Conservation (phyloP, 2,797 vertebrate genomes). For the Melanogrammus aeglefinus region DNA sequence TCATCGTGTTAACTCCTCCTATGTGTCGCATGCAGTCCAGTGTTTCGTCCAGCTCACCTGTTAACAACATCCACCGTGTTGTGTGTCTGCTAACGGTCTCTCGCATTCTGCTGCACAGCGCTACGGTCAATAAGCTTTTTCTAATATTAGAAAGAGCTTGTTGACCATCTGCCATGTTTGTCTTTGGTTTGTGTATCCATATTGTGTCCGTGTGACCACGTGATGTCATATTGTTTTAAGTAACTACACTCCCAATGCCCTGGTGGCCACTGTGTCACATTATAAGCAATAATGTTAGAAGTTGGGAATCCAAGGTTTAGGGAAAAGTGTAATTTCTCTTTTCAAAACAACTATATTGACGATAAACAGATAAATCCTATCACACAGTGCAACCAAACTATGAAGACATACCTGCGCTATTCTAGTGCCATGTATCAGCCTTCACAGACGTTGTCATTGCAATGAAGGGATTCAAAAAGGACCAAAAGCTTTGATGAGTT, state of each 20-base stretch:
- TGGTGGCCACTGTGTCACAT: constrained; percentile 42
- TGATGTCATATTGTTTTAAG: constrained; percentile 1
- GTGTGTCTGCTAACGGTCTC: constrained; percentile 59
- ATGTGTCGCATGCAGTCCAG: constrained; percentile 67
- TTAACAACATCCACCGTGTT: constrained; percentile 58
- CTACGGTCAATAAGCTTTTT: constrained; percentile 68
- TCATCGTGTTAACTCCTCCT: constrained; percentile 40
- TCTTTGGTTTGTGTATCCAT: constrained; percentile 28
- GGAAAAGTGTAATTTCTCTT: constrained; percentile 34
- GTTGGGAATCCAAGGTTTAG: constrained; percentile 50
- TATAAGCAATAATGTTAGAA: constrained; percentile 1
- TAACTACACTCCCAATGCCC: constrained; percentile 47
- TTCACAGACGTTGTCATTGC: neutral
- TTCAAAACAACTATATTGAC: constrained; percentile 23
- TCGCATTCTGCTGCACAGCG: constrained; percentile 56
- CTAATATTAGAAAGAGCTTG: constrained; percentile 54
- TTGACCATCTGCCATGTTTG: constrained; percentile 57
- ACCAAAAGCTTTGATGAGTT: neutral
- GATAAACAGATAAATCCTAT: neutral
- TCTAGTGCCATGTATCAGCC: neutral
- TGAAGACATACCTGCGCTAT: neutral
- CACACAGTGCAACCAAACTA: constrained; percentile 13
- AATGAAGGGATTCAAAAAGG: neutral
- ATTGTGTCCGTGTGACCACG: constrained; percentile 6
- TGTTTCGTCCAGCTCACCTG: constrained; percentile 60